phyloP scores from a whole-genome alignment of 2,888 invertebrate genomes.

The Tuta absoluta region DNA sequence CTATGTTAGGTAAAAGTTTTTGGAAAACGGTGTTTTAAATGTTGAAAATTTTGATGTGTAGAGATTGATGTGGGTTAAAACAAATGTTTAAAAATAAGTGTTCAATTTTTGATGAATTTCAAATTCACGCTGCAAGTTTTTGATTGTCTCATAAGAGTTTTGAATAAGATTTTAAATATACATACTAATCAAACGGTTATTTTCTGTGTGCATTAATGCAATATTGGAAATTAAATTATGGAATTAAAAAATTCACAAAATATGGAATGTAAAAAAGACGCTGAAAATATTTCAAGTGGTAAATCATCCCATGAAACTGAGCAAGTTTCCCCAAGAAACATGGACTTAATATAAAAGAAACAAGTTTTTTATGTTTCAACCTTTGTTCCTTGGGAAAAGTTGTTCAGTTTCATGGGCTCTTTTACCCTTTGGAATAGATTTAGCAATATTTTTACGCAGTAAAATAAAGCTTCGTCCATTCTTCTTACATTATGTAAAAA shows the following conservation, averaged over 20 bases:
- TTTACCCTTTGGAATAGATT: neutral
- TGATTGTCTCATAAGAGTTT: conserved; percentile 5
- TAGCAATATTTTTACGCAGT: neutral
- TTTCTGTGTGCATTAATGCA: no score
- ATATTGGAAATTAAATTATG: no score
- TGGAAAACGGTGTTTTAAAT: conserved; percentile 44
- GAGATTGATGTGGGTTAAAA: conserved; percentile 8
- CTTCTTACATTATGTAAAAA: neutral
- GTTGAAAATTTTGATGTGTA: conserved; percentile 31
- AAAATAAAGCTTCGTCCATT: neutral
- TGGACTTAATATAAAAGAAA: no score
- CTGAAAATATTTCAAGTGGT: no score
- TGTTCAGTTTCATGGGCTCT: neutral
- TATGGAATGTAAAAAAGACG: no score
- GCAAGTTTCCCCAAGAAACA: no score
- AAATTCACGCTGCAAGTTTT: conserved; percentile 11
- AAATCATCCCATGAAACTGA: no score
- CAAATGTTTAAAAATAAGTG: neutral
- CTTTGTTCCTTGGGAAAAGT: no score
- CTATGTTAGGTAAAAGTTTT: conserved; percentile 39
- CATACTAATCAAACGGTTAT: no score
- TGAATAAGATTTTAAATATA: neutral
- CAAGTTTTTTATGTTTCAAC: no score
- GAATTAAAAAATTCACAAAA: no score
- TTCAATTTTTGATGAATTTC: conserved; percentile 27